phyloP scores from a whole-genome alignment of 1,140 invertebrate genomes.

The Cepaea nemoralis region DNA sequence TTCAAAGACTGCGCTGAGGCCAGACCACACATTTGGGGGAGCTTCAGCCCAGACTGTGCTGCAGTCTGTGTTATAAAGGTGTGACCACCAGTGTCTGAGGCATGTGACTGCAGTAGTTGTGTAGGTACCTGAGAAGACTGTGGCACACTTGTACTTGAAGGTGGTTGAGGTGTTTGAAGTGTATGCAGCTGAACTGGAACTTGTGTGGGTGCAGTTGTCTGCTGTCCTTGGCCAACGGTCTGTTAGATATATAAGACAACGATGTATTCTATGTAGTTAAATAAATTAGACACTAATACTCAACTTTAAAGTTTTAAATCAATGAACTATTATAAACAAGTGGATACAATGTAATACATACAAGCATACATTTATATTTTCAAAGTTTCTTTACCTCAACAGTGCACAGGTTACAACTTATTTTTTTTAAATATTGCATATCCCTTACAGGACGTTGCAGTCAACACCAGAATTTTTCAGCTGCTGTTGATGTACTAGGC shows the following conservation, averaged over 20 bases:
- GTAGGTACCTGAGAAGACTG: conserved; percentile 9
- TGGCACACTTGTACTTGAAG: not conserved
- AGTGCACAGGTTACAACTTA: too few relatives aligned
- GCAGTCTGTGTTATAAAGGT: conserved; percentile 5
- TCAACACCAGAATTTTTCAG: too few relatives aligned
- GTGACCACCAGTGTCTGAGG: conserved; percentile 4
- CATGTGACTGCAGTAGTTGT: not conserved
- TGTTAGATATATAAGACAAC: not conserved
- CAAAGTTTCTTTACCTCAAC: too few relatives aligned
- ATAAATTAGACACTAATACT: not conserved
- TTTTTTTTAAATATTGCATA: too few relatives aligned
- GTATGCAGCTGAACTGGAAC: not conserved
- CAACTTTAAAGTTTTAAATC: not conserved
- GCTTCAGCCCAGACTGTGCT: conserved; percentile 18
- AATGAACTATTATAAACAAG: too few relatives aligned
- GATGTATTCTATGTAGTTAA: not conserved
- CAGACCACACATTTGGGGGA: not conserved
- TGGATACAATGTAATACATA: not conserved
- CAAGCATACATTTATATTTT: too few relatives aligned
- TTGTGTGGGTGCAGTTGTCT: not conserved
- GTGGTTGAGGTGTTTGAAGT: not conserved
- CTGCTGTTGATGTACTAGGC: too few relatives aligned
- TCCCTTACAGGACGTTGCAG: too few relatives aligned
- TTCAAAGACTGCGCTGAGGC: not conserved
- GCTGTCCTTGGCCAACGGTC: not conserved